phyloP scores from a whole-genome alignment of 2,113 vertebrate species.

The Barbus barbus region DNA sequence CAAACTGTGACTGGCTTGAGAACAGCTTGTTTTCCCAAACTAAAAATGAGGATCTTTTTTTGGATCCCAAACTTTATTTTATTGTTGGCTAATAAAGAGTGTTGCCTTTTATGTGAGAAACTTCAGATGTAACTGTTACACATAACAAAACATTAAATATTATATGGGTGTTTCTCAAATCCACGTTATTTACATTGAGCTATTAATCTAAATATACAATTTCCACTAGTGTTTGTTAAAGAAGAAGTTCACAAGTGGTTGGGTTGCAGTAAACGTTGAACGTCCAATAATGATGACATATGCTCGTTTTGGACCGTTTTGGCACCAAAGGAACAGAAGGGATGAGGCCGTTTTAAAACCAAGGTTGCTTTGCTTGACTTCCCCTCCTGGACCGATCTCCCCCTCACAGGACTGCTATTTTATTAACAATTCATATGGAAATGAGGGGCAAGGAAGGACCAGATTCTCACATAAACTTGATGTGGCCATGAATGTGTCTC shows the following conservation, averaged over 20 bases:
- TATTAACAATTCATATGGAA: slow-evolving; percentile 92
- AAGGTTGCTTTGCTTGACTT: slow-evolving; percentile 86
- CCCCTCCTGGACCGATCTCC: slow-evolving; percentile 80
- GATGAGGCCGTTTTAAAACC: slow-evolving; percentile 32
- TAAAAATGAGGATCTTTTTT: no score
- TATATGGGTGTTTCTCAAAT: not conserved
- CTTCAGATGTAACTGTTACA: not conserved
- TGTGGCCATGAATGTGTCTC: slow-evolving; percentile 85
- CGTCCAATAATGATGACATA: not conserved
- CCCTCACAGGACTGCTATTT: slow-evolving; percentile 84
- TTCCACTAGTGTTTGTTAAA: slow-evolving; percentile 16
- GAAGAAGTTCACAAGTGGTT: not conserved
- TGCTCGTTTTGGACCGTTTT: not conserved
- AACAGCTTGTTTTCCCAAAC: slow-evolving; percentile 57
- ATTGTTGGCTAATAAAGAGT: not conserved
- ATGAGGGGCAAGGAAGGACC: slow-evolving; percentile 83
- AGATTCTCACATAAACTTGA: slow-evolving; percentile 91
- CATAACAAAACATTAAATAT: not conserved
- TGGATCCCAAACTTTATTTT: not conserved
- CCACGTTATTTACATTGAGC: not conserved
- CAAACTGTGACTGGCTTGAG: slow-evolving; percentile 8
- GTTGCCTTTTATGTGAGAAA: not conserved
- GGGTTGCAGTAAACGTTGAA: slow-evolving; percentile 12
- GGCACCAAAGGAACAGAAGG: slow-evolving; percentile 4
- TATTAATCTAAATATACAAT: not conserved